A percentile compares a stretch with the other conserved stretches of the same genome.
Conservation (phyloP, 1,140 invertebrate genomes). For the Trichoplusia ni region DNA sequence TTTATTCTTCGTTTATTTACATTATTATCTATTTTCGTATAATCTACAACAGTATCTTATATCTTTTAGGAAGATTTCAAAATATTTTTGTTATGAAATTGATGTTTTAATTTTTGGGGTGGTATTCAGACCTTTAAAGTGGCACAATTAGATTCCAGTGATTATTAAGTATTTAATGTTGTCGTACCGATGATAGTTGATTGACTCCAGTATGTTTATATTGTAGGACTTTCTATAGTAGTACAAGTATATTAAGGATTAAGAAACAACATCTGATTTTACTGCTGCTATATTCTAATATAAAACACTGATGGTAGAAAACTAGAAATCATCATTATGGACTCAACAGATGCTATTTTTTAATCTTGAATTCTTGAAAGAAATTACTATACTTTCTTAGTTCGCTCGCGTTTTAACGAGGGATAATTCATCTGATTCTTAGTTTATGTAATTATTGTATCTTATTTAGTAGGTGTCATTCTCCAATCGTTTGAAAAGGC, state of each 20-base stretch:
- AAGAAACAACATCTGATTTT: not conserved
- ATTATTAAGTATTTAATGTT: slow-evolving; percentile 1
- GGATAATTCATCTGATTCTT: slow-evolving; percentile 8
- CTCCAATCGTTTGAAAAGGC: slow-evolving; percentile 22
- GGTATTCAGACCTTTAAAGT: not conserved
- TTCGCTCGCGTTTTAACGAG: slow-evolving; percentile 27
- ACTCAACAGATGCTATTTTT: not conserved
- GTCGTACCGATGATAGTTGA: not conserved
- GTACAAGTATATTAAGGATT: not conserved
- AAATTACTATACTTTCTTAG: not conserved
- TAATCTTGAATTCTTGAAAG: not conserved
- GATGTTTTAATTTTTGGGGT: no score
- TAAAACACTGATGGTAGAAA: no score
- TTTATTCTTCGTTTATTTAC: not conserved
- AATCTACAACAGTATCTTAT: not conserved
- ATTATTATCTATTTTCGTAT: not conserved
- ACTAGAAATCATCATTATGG: no score
- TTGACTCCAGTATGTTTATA: not conserved
- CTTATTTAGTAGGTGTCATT: slow-evolving; percentile 18
- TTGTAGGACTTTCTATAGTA: not conserved
- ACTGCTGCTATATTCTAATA: no score
- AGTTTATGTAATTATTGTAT: slow-evolving; percentile 7
- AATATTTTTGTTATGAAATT: not conserved
- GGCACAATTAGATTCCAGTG: slow-evolving; percentile 4
- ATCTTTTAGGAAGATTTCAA: not conserved